Evolutionary conservation across 2,113 vertebrate species (phyloP).

Genomic region (Phyllopteryx taeniolatus): DNA sequence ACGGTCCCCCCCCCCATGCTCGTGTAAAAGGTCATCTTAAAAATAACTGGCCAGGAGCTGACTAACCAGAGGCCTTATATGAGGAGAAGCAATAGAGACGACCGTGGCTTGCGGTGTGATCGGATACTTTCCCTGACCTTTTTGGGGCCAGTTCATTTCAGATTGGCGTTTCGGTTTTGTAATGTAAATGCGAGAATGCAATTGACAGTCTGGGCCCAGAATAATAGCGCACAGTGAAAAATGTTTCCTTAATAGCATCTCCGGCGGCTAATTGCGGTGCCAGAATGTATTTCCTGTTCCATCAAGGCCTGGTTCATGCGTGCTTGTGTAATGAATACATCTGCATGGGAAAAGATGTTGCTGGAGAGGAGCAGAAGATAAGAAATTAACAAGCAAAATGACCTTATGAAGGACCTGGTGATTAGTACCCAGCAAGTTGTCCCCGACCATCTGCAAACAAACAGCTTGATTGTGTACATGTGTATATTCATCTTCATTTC

Average conservation of each 20-base stretch:
- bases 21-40: slow-evolving; percentile 51
- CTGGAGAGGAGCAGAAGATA: neutral
- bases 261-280: slow-evolving; percentile 23
- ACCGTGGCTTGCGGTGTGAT: neutral
- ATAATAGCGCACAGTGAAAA: slow-evolving; percentile 27
- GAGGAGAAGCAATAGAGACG: slow-evolving; percentile 12
- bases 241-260: slow-evolving; percentile 28
- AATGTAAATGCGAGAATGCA: slow-evolving; percentile 12
- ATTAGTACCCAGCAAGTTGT: neutral
- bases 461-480: neutral
- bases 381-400: slow-evolving; percentile 26
- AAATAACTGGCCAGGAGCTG: slow-evolving; percentile 19
- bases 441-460: neutral
- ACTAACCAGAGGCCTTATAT: slow-evolving; percentile 7
- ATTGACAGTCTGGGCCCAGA: slow-evolving; percentile 3
- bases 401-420: slow-evolving; percentile 6
- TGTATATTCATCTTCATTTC: neutral
- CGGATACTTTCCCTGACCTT: slow-evolving; percentile 51
- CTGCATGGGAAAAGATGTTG: slow-evolving; percentile 17
- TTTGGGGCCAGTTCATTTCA: slow-evolving; percentile 14
- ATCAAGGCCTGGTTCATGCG: neutral
- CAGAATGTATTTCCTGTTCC: slow-evolving; percentile 40
- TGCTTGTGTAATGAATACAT: slow-evolving; percentile 32
- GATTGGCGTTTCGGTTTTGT: slow-evolving; percentile 9
- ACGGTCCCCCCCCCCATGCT: neutral